Conservation (phyloP, 2,797 vertebrate species). For the Erpetoichthys calabaricus region DNA sequence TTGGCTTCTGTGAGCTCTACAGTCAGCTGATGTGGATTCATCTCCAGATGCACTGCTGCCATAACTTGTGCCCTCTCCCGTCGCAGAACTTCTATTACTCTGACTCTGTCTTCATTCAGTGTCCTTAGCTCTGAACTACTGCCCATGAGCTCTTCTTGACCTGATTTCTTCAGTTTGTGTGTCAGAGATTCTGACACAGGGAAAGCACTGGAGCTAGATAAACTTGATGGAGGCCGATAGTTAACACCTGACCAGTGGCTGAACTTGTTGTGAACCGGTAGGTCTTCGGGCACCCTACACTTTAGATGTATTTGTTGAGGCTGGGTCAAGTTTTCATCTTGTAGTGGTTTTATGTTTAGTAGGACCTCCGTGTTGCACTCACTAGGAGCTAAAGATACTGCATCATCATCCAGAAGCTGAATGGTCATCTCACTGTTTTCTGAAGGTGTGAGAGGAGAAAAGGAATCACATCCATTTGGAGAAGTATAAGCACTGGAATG, state of each 20-base stretch:
- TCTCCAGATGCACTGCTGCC: slow-evolving; percentile 56
- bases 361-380: slow-evolving; percentile 71
- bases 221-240: slow-evolving; percentile 22
- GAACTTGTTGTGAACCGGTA: slow-evolving; percentile 84
- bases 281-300: slow-evolving; percentile 38
- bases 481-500: too few relatives aligned
- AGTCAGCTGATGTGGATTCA: slow-evolving; percentile 60
- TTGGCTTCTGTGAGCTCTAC: slow-evolving; percentile 81
- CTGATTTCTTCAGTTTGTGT: slow-evolving; percentile 2
- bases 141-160: not conserved
- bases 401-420: slow-evolving; percentile 36
- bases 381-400: slow-evolving; percentile 47
- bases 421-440: slow-evolving; percentile 22
- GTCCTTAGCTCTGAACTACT: slow-evolving; percentile 13
- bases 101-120: slow-evolving; percentile 28
- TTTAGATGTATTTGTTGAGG: slow-evolving; percentile 18
- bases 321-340: slow-evolving; percentile 11
- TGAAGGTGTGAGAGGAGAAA: slow-evolving; percentile 18
- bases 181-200: not conserved
- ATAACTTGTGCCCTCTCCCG: slow-evolving; percentile 66
- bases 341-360: slow-evolving; percentile 38
- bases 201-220: slow-evolving; percentile 5
- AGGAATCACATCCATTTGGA: not conserved
- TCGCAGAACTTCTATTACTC: slow-evolving; percentile 56
- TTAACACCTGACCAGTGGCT: slow-evolving; percentile 74